Conservation (phyloP, 37 sponge, comb jelly and placozoan species). For the Beroe ovata region DNA sequence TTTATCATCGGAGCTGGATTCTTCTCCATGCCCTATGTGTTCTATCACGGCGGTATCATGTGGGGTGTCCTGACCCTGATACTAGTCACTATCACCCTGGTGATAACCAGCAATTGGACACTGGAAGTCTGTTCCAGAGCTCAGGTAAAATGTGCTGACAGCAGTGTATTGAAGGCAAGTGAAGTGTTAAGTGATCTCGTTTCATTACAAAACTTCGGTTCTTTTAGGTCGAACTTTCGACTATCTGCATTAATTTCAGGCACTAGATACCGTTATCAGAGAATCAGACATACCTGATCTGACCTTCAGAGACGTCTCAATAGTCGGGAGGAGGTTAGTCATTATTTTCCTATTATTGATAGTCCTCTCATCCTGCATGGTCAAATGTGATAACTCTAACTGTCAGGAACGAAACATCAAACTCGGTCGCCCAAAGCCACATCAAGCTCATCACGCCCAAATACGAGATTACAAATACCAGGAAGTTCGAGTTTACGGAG, state of each 20-base stretch:
- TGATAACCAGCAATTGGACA: constrained; percentile 56
- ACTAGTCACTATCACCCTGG: constrained; percentile 23
- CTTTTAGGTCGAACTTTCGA: neutral
- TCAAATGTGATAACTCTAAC: neutral
- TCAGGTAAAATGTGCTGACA: too few species aligned
- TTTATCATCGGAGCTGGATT: constrained; percentile 66
- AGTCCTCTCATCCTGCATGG: too few species aligned
- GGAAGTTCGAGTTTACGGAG: constrained; percentile 67
- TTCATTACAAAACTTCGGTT: too few species aligned
- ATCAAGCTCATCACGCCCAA: constrained; percentile 10
- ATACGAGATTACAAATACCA: constrained; percentile 14
- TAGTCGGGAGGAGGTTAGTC: constrained; percentile 36
- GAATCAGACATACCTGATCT: constrained; percentile 65
- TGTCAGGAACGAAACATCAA: neutral
- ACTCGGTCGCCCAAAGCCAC: neutral
- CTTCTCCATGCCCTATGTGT: constrained; percentile 68
- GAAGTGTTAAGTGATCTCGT: too few species aligned
- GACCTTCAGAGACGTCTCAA: constrained; percentile 32
- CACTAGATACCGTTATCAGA: constrained; percentile 48
- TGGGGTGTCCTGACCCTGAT: constrained; percentile 53
- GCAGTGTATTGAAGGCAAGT: too few species aligned
- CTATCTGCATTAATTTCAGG: constrained; percentile 1
- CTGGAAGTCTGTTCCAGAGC: constrained; percentile 46
- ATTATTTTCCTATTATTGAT: too few species aligned
- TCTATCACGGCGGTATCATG: constrained; percentile 58